Evolutionary conservation across 1,140 invertebrate genomes (phyloP).

Genomic region (Drosophila equinoxialis): DNA sequence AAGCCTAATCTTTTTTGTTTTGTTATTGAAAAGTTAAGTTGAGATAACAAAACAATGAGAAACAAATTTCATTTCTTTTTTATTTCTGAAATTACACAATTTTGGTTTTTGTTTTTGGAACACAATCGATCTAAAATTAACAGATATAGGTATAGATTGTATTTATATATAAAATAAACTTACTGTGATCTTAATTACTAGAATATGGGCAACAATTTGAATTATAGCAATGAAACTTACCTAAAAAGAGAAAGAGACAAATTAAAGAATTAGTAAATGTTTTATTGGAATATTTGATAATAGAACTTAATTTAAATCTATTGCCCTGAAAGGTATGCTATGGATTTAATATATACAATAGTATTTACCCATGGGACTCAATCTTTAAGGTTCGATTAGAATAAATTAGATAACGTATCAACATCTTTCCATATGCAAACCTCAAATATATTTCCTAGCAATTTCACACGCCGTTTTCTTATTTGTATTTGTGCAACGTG

Average conservation of each 20-base stretch:
- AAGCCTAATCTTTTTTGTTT: not conserved
- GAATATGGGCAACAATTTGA: constrained; percentile 7
- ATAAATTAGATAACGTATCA: constrained; percentile 8
- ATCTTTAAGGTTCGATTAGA: not conserved
- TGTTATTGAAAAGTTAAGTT: not conserved
- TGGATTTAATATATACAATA: not conserved
- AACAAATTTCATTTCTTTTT: constrained; percentile 1
- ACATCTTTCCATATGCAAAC: constrained; percentile 13
- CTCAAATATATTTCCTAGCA: constrained; percentile 13
- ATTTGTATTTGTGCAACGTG: constrained; percentile 57
- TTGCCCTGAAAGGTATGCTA: not conserved
- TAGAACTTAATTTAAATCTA: no score
- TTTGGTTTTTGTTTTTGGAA: not conserved
- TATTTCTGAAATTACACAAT: not conserved
- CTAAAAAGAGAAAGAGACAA: constrained; percentile 47
- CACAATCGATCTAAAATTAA: constrained; percentile 3
- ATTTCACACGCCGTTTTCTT: constrained; percentile 29
- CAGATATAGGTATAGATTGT: not conserved
- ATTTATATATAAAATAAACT: constrained; percentile 52
- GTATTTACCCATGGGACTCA: no score
- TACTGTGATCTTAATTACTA: constrained; percentile 65
- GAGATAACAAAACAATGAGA: not conserved
- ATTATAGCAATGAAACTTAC: constrained; percentile 46
- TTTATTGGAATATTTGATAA: not conserved
- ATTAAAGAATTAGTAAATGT: constrained; percentile 11